A percentile compares a stretch with the other conserved stretches of the same genome.
Conservation (phyloP, 1,140 invertebrate genomes). For the Bathynomus jamesi region DNA sequence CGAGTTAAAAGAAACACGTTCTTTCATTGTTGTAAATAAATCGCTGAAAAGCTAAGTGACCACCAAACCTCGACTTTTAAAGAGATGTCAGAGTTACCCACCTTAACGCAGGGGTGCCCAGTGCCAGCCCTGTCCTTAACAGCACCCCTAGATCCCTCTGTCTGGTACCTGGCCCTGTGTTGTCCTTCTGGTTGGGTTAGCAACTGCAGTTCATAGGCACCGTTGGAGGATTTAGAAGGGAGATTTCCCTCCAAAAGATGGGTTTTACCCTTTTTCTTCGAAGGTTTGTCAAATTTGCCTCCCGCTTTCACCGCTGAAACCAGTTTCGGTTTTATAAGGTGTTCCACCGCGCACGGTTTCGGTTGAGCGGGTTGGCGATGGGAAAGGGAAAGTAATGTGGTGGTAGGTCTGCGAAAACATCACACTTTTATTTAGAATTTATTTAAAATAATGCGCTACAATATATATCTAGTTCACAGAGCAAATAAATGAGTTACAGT, state of each 20-base stretch:
- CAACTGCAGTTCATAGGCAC: conserved; percentile 69
- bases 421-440: no score
- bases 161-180: conserved; percentile 87
- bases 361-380: neutral
- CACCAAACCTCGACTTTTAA: no score
- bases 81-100: no score
- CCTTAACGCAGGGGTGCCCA: conserved; percentile 81
- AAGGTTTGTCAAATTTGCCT: neutral
- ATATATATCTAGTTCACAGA: no score
- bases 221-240: conserved; percentile 50
- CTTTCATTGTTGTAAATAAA: no score
- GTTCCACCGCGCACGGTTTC: neutral
- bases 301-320: neutral
- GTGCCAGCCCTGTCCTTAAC: conserved; percentile 91
- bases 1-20: no score
- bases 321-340: neutral
- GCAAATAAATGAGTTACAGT: no score
- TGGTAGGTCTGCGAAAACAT: no score
- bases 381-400: neutral
- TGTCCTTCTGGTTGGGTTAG: conserved; percentile 88
- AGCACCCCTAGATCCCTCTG: conserved; percentile 88
- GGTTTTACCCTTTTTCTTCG: neutral
- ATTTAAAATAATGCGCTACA: no score
- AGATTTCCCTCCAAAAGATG: neutral
- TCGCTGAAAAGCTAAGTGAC: no score